Base-by-base conservation (phyloP, 1,140 invertebrate genomes). In the Linepithema humile region DNA sequence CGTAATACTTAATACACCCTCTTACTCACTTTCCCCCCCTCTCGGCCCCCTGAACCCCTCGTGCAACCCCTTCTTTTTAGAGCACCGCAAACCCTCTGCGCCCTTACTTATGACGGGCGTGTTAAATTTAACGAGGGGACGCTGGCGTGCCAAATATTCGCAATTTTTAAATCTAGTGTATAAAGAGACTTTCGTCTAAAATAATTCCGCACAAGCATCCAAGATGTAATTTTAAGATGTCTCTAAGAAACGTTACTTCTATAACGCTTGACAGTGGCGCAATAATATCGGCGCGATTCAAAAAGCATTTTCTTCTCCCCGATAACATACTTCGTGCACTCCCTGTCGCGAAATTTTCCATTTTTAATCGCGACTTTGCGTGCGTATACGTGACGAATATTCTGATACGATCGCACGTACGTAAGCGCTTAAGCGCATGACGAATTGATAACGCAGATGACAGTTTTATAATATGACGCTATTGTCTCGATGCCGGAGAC, bases 101-200 rank as follows among this genome's bases (percentile, higher is more conserved):
- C 32, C 29, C 67, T 85, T 88, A 85, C 83, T 82, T 82, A 88
- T 73, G 80, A 77, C 88, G 73, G 62, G 67, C 72, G 75, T 78
- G 87, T 86, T 89, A 89, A 87, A 85, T 89, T 89, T 89, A 87
- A 89, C 87, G 57, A 86, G 87, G 88, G 87, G 87, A 82, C 67
- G 57, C 73, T 59, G 72, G 48, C 48, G n/a, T 45, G 57, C 69
- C 67, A 53, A 86, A 86, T 75, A 86, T 87, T 62, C 80, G 70
- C 82, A 87, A 87, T 74, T 88, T 84, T 84, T 50, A 53, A 87
- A 45, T 1, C 40, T 38, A 38, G 40, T 9, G 53, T 60, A 26
- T 29, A 40, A 74, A 74, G 60, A 59, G 62, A 43, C 40, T 9
- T 9, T 32, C 29, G 17, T 15, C 62, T 32, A 6, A 4, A 23